Evolutionary conservation across 1,140 invertebrate species (phyloP).

Genomic region (Drosophila arawakana): DNA sequence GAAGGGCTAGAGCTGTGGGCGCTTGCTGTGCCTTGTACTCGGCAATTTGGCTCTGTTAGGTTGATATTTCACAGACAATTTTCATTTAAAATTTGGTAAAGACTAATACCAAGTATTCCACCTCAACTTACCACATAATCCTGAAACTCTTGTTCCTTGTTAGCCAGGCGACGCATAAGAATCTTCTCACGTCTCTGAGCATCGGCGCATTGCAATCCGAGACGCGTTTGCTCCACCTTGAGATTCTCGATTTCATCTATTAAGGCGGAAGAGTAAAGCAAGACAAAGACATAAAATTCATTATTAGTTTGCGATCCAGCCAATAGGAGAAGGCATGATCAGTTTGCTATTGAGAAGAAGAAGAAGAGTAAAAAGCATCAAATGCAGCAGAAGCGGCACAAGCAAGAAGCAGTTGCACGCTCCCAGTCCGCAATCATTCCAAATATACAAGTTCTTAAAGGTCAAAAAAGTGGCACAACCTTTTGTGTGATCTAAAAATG

Average conservation of each 20-base stretch:
- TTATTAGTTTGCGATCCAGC: slow-evolving; percentile 12
- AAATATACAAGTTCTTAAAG: slow-evolving; percentile 49
- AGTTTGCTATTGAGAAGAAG: slow-evolving; percentile 1
- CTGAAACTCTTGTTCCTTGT: slow-evolving; percentile 98
- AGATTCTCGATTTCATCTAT: slow-evolving; percentile 90
- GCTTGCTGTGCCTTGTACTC: slow-evolving; percentile 94
- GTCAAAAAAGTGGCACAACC: slow-evolving; percentile 18
- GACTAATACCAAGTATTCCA: too few relatives aligned
- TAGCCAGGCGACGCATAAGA: slow-evolving; percentile 94
- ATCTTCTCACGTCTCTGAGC: slow-evolving; percentile 95
- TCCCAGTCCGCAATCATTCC: not conserved
- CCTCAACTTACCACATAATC: slow-evolving; percentile 92
- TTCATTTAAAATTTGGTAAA: too few relatives aligned
- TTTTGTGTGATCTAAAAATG: slow-evolving; percentile 28
- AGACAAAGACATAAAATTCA: slow-evolving; percentile 7
- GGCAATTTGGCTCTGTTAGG: slow-evolving; percentile 93
- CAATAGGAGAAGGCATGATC: slow-evolving; percentile 21
- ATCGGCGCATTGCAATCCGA: slow-evolving; percentile 93
- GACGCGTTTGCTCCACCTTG: slow-evolving; percentile 92
- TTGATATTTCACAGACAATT: not conserved
- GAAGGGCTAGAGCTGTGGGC: slow-evolving; percentile 90
- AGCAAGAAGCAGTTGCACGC: slow-evolving; percentile 42
- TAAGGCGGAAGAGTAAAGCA: slow-evolving; percentile 7
- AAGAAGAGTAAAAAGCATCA: slow-evolving; percentile 45
- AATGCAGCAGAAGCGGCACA: slow-evolving; percentile 45